Conservation (phyloP, 2,888 invertebrate species). For the Drosophila niveifrons region DNA sequence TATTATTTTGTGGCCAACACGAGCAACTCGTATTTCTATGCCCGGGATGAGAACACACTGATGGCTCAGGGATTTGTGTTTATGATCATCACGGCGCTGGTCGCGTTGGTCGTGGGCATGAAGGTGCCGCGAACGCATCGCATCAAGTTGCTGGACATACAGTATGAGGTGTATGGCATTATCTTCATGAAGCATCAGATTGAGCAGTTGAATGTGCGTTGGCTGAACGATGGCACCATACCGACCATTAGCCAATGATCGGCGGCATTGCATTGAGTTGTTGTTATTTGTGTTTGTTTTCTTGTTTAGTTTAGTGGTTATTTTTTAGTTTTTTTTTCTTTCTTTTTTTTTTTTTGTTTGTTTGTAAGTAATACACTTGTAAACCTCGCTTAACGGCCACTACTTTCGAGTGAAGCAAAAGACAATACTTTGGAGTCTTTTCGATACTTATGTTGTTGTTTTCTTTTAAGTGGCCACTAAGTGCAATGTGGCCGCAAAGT, state of each 20-base stretch:
- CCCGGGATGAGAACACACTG: slow-evolving; percentile 77
- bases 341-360: no score
- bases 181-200: slow-evolving; percentile 84
- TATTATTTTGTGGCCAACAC: slow-evolving; percentile 79
- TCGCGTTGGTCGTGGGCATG: slow-evolving; percentile 82
- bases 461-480: no score
- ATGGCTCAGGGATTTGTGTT: slow-evolving; percentile 83
- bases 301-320: slow-evolving; percentile 4
- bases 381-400: no score
- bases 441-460: no score
- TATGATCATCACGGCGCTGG: slow-evolving; percentile 77
- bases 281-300: background rate
- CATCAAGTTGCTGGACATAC: slow-evolving; percentile 79
- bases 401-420: no score
- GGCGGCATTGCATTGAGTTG: background rate
- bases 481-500: background rate
- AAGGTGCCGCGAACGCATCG: slow-evolving; percentile 82
- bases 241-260: slow-evolving; percentile 75
- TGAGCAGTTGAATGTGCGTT: slow-evolving; percentile 82
- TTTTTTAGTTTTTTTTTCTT: no score
- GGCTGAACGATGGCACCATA: slow-evolving; percentile 83
- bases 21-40: slow-evolving; percentile 82
- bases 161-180: slow-evolving; percentile 82
- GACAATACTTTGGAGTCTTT: no score
- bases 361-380: no score